Conservation (phyloP, 35 echinoderm and acorn worm genomes). For the Nesometra sesokonis region DNA sequence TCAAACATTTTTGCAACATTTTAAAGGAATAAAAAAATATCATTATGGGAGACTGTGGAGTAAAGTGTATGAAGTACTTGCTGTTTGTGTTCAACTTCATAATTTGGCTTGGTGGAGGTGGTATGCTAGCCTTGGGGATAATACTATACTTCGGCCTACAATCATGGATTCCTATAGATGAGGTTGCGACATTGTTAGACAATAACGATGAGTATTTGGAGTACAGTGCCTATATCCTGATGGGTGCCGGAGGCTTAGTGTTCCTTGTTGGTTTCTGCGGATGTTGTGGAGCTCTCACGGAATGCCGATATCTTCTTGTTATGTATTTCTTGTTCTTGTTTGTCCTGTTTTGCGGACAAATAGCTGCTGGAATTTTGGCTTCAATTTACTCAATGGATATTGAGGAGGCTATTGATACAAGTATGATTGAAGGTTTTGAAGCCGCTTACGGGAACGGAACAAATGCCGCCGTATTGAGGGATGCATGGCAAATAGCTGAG, state of each 20-base stretch:
- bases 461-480: background rate
- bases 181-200: background rate
- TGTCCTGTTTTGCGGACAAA: background rate
- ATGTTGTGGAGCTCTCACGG: background rate
- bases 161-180: background rate
- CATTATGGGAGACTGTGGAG: background rate
- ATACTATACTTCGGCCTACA: background rate
- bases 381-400: background rate
- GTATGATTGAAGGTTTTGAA: background rate
- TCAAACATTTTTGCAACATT: background rate
- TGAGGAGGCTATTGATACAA: background rate
- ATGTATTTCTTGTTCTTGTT: background rate
- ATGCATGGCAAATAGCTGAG: background rate
- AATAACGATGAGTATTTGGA: background rate
- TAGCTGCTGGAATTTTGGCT: background rate
- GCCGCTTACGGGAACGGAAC: background rate
- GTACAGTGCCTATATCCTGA: background rate
- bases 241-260: background rate
- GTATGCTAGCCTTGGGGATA: background rate
- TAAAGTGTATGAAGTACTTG: background rate
- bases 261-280: background rate
- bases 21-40: background rate
- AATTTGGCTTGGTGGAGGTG: background rate
- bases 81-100: background rate
- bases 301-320: background rate